Percentiles rank a stretch among this genome's conserved stretches.
Evolutionary conservation across 2,113 vertebrate genomes (phyloP).

Genomic region (Pachypanchax playfairii): DNA sequence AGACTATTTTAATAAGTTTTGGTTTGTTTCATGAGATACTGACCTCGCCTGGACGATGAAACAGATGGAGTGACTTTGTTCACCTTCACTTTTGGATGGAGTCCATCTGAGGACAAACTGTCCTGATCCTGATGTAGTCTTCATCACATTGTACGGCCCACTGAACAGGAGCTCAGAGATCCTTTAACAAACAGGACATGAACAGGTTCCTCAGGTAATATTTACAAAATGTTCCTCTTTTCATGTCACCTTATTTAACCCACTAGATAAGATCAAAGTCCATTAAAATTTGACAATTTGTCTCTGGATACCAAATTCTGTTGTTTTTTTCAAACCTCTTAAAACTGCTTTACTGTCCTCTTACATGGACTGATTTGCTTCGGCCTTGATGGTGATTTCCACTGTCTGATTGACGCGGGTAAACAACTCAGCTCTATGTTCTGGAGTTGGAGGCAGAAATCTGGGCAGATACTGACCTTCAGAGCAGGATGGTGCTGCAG

Average conservation of each 20-base stretch:
- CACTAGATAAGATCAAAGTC: too few relatives aligned
- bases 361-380: slow-evolving; percentile 12
- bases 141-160: not conserved
- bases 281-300: too few relatives aligned
- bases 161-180: slow-evolving; percentile 42
- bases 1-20: too few relatives aligned
- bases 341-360: not conserved
- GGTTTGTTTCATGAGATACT: too few relatives aligned
- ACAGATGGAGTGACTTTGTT: slow-evolving; percentile 38
- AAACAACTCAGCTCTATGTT: slow-evolving; percentile 15
- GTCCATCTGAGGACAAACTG: slow-evolving; percentile 41
- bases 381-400: slow-evolving; percentile 15
- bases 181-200: slow-evolving; percentile 19
- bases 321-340: too few relatives aligned
- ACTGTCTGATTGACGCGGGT: not conserved
- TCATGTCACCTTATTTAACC: too few relatives aligned
- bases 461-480: slow-evolving; percentile 38
- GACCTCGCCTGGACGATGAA: slow-evolving; percentile 36
- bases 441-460: slow-evolving; percentile 49
- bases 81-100: not conserved
- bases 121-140: not conserved
- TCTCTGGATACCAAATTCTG: too few relatives aligned
- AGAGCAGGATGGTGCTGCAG: not conserved
- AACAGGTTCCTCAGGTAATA: not conserved
- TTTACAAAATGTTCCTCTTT: not conserved